Conservation (phyloP, 2,113 vertebrate species). For the Amphiprion ocellaris region DNA sequence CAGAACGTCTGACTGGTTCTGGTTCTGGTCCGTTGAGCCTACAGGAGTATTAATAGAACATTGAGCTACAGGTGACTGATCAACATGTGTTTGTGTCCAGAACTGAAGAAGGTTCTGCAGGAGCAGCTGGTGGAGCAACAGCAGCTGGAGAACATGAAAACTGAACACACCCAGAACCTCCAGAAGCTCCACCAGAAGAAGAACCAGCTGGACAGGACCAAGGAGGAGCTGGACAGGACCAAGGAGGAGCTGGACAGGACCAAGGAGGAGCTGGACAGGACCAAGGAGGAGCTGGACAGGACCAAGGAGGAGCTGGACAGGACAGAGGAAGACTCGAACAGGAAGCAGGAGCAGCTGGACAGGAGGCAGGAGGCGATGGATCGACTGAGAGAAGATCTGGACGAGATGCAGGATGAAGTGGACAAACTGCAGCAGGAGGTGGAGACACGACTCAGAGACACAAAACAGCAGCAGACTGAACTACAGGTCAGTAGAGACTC, state of each 20-base stretch:
- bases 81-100: conserved; percentile 32
- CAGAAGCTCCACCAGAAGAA: conserved; percentile 19
- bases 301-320: not conserved
- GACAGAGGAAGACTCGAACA: no score
- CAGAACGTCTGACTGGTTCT: no score
- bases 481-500: conserved; percentile 30
- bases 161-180: conserved; percentile 8
- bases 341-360: no score
- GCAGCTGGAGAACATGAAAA: conserved; percentile 20
- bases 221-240: not conserved
- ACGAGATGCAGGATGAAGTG: no score
- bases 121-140: conserved; percentile 48
- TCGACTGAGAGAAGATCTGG: no score
- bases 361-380: no score
- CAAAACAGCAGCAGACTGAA: not conserved
- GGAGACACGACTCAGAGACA: not conserved
- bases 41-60: no score
- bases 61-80: not conserved
- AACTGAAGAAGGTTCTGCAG: conserved; percentile 44
- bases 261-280: not conserved
- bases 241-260: not conserved
- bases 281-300: not conserved
- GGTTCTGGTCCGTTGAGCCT: no score
- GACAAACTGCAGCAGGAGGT: not conserved
- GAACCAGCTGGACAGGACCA: not conserved